Evolutionary conservation across 2,888 invertebrate genomes (phyloP), one percentile per base, ranked within the genome.

Genomic region (Lepas anatifera): DNA sequence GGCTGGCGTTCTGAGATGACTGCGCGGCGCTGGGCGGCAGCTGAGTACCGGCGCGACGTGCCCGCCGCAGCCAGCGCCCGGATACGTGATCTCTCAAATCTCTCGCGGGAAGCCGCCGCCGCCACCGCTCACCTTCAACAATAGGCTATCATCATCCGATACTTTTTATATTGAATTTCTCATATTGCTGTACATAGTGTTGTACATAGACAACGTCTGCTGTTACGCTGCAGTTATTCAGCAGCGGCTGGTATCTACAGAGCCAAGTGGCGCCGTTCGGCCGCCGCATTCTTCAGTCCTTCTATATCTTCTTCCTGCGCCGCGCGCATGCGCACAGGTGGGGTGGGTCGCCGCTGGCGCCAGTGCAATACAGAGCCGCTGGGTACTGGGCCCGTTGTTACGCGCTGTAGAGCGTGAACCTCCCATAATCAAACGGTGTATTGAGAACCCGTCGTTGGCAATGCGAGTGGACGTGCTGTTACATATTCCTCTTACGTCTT

Each of bases 151-250:
- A 52, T 52, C 52, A 52, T 52, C 52, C 52, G 18, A 52, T 32
- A 52, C 52, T 52, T 52, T 50, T 52, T 52, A 52, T 52, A 52
- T 52, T 52, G 52, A 32, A 52, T 52, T 52, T 52, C 22, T 52
- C 32, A 52, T 52, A 52, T 52, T 32, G 52, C 4, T 52, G 52
- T 52, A 52, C 52, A 52, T 52, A 52, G 32, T 52, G 52, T 52
- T 52, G 52, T 52, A 52, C 52, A 52, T 52, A 52, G 52, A 29
- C 52, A 52, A 52, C 52, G 32, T 52, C 52, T 52, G 32, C 52
- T 18, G 52, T 52, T 32, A 52, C n/a, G n/a, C n/a, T n/a, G n/a
- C n/a, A n/a, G n/a, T n/a, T n/a, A n/a, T n/a, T n/a, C n/a, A n/a
- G n/a, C n/a, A n/a, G n/a, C n/a, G n/a, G n/a, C n/a, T n/a, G n/a